Percentiles rank a stretch among this genome's conserved stretches.
phyloP scores from a whole-genome alignment of 1,140 invertebrate genomes.

The Papilio xuthus region DNA sequence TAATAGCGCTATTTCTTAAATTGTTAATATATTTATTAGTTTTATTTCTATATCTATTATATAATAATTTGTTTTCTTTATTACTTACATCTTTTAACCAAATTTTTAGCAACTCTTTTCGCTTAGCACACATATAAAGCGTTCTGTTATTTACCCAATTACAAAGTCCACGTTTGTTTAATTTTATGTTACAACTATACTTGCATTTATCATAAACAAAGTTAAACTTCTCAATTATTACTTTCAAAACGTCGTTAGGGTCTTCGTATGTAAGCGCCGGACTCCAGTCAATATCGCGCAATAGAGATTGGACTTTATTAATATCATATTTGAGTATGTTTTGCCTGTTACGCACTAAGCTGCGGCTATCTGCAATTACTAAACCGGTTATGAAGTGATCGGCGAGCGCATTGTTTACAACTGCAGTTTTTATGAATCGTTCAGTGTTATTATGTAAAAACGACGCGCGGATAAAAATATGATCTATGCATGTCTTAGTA shows the following conservation, averaged over 20 bases:
- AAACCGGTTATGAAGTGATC: slow-evolving; percentile 43
- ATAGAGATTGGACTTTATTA: background rate
- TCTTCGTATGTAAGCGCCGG: slow-evolving; percentile 6
- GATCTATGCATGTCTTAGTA: slow-evolving; percentile 41
- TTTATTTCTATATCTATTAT: slow-evolving; percentile 47
- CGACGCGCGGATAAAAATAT: slow-evolving; percentile 27
- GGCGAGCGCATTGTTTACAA: slow-evolving; percentile 38
- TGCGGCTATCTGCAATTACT: background rate
- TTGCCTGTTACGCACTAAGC: background rate
- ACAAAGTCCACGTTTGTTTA: background rate
- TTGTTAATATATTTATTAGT: slow-evolving; percentile 45
- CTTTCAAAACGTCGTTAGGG: background rate
- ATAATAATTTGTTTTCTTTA: slow-evolving; percentile 41
- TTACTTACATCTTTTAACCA: slow-evolving; percentile 40
- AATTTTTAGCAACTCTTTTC: slow-evolving; percentile 38
- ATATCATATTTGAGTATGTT: slow-evolving; percentile 13
- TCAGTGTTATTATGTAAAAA: background rate
- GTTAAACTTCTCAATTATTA: background rate
- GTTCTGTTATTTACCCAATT: slow-evolving; percentile 41
- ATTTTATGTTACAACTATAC: slow-evolving; percentile 5
- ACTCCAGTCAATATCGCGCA: slow-evolving; percentile 9
- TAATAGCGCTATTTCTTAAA: slow-evolving; percentile 39
- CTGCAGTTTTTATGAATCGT: slow-evolving; percentile 28
- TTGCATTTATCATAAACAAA: slow-evolving; percentile 24
- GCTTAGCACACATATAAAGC: slow-evolving; percentile 42